Evolutionary conservation across 2,113 vertebrate species (phyloP).

Genomic region (Gallinago paraguaiae): DNA sequence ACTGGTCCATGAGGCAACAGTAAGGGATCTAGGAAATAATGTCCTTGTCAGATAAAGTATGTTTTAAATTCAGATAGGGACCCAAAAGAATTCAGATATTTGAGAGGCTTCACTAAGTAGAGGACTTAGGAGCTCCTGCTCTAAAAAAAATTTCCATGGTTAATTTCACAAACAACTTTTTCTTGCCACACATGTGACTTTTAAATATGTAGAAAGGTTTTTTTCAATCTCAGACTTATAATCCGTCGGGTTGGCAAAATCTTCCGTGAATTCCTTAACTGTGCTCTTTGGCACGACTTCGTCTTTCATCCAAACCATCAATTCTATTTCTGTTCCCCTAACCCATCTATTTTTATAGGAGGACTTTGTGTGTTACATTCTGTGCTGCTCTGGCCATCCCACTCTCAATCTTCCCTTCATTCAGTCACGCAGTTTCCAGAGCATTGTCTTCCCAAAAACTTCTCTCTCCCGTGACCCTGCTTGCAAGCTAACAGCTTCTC

Average conservation of each 20-base stretch:
- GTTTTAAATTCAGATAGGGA: background rate
- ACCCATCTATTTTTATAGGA: constrained; percentile 2
- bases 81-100: background rate
- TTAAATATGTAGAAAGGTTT: background rate
- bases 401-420: background rate
- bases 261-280: background rate
- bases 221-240: constrained; percentile 9
- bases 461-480: background rate
- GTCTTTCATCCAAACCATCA: background rate
- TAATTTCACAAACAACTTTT: background rate
- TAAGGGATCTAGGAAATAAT: background rate
- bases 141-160: background rate
- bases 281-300: background rate
- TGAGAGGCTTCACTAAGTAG: background rate
- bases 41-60: background rate
- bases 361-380: background rate
- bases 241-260: background rate
- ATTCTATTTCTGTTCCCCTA: constrained; percentile 22
- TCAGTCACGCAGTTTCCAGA: background rate
- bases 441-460: background rate
- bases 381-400: background rate
- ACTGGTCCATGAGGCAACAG: background rate
- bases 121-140: background rate
- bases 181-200: background rate
- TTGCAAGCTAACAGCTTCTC: background rate